Base-by-base conservation (phyloP, 2,888 invertebrate genomes). In the Galerucella nymphaeae region DNA sequence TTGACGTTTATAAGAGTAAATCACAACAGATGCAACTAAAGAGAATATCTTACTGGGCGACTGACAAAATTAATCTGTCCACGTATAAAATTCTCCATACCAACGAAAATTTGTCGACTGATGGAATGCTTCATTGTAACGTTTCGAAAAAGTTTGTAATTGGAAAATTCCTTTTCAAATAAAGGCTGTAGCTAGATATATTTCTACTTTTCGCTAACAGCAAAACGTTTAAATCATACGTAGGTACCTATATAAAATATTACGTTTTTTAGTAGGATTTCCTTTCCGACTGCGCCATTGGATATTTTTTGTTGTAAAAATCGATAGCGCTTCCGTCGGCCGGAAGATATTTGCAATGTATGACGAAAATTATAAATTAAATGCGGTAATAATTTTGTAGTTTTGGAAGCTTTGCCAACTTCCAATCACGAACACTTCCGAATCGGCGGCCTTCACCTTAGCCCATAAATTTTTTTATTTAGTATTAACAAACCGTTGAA, bases 341-440 rank as follows among this genome's bases (percentile, higher is more conserved):
- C 71, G 71, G 62, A 71, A 66, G 63, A 71, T 71, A 67, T 71
- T 71, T 69, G 53, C 62, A 38, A 69, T 63, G 69, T 63, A 69
- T 42, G 69, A 69, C 69, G 69, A 69, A 69, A 62, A 69, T 69
- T 69, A 63, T 69, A 69, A 68, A 69, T 69, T 69, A 69, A 69
- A 69, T 69, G 69, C 69, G 14, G 62, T 45, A 53, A 69, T 69
- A 69, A 63, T 63, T 69, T 23, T 63, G 53, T 66, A 62, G 62
- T 71, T 71, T 63, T 45, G 66, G 38, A 61, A 59, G 57, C 63
- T 30, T 71, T 38, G 48, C 71, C 53, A 67, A 70, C 59, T 55
- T 70, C 48, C 59, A 70, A 70, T 65, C 70, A 65, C 70, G 65
- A 64, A 63, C 42, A 38, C 70, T 50, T 65, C 65, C 58, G 65